A percentile compares a stretch with the other conserved stretches of the same genome.
Conservation (phyloP, 2,113 vertebrate species). For the Cochlearius cochlearius region DNA sequence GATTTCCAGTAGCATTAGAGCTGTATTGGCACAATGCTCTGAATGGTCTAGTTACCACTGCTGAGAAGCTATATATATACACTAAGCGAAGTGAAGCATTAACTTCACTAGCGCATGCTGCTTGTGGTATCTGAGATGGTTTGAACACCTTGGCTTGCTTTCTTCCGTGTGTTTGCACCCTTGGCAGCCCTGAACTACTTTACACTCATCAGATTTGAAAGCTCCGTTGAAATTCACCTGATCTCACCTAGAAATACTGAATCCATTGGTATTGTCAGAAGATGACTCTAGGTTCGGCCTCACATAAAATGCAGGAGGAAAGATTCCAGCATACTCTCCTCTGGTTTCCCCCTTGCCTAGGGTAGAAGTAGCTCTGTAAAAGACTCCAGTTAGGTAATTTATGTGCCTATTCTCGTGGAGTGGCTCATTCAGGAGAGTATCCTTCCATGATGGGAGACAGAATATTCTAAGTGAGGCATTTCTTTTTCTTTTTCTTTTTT, state of each 20-base stretch:
- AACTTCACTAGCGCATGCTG: not conserved
- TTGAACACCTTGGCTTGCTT: not conserved
- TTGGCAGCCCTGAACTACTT: not conserved
- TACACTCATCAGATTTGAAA: not conserved
- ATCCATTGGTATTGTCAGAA: not conserved
- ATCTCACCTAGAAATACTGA: not conserved
- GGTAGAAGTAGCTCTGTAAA: not conserved
- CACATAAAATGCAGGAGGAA: not conserved
- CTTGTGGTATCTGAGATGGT: not conserved
- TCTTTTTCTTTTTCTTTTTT: not conserved
- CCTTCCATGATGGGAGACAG: not conserved
- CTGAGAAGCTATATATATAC: not conserved
- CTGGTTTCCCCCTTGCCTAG: not conserved
- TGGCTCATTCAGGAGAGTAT: not conserved
- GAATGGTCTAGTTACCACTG: not conserved
- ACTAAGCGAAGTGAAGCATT: not conserved
- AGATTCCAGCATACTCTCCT: not conserved
- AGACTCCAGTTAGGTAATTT: not conserved
- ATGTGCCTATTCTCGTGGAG: not conserved
- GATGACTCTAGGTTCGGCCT: not conserved
- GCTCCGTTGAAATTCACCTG: not conserved
- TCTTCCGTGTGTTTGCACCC: not conserved
- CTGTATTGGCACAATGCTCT: not conserved
- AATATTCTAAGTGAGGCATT: not conserved
- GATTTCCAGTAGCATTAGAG: not conserved